Evolutionary conservation across 1,140 invertebrate genomes (phyloP).

Genomic region (Heliconius himera): DNA sequence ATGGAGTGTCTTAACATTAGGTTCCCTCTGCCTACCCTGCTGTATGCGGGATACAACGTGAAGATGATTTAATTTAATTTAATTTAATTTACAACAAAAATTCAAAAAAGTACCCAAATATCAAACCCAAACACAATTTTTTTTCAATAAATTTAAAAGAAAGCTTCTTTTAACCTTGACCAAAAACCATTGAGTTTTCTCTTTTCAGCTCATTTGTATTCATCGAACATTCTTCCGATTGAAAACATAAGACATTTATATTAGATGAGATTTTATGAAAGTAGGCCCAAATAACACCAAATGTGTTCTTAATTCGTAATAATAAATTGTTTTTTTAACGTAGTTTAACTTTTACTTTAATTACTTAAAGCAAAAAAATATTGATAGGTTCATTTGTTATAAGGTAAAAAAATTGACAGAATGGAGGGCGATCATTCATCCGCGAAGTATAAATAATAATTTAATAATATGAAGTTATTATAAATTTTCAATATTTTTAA

Average conservation of each 20-base stretch:
- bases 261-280: background rate
- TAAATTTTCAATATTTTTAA: no score
- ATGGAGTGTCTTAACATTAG: no score
- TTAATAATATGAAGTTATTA: no score
- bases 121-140: no score
- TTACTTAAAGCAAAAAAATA: background rate
- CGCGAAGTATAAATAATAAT: background rate
- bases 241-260: background rate
- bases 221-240: constrained; percentile 10
- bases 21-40: no score
- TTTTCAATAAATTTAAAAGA: background rate
- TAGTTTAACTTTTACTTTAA: background rate
- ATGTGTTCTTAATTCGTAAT: background rate
- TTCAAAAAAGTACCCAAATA: no score
- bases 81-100: no score
- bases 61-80: no score
- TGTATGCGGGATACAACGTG: no score
- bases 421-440: background rate
- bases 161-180: background rate
- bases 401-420: background rate
- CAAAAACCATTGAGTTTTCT: constrained; percentile 17
- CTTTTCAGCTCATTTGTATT: constrained; percentile 21
- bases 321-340: background rate
- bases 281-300: background rate
- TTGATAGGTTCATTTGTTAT: background rate